Percentiles rank a stretch among this genome's conserved stretches.
These are phyloP conservation scores for Nudaria mundana DNA, from an alignment of 2,888 invertebrate genomes.

Conservation along the genomic window DNA sequence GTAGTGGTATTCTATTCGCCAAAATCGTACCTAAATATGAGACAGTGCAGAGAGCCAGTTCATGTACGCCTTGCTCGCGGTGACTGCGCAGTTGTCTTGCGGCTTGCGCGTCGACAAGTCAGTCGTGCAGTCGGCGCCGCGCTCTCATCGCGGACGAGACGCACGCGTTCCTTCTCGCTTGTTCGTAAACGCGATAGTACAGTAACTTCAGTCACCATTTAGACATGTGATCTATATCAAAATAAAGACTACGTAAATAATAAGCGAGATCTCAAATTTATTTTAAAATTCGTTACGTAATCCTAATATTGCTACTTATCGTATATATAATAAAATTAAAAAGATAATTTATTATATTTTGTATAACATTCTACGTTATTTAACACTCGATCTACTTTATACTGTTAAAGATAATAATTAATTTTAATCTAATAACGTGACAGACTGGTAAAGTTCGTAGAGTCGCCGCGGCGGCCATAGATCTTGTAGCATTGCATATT, in stretches of 20 bases:
- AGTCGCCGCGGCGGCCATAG: conserved; percentile 80
- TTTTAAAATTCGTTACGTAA: conserved; percentile 77
- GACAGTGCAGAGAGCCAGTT: conserved; percentile 44
- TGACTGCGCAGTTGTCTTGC: conserved; percentile 10
- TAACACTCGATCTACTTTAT: conserved; percentile 79
- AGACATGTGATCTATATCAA: conserved; percentile 77
- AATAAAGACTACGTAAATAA: conserved; percentile 79
- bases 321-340: conserved; percentile 72
- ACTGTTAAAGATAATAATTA: conserved; percentile 80
- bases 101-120: conserved; percentile 13
- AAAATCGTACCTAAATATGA: no score
- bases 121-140: conserved; percentile 11
- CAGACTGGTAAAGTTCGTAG: conserved; percentile 82
- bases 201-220: conserved; percentile 73
- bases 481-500: conserved; percentile 80
- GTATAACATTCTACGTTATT: conserved; percentile 79
- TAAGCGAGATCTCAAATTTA: conserved; percentile 82
- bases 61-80: conserved; percentile 19
- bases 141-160: conserved; percentile 30
- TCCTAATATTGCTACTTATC: conserved; percentile 76
- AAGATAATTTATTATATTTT: conserved; percentile 81
- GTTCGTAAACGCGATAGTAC: conserved; percentile 71
- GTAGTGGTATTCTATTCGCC: no score
- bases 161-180: conserved; percentile 63
- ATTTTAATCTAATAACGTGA: conserved; percentile 81